phyloP scores from a whole-genome alignment of 1,140 invertebrate species.

The fruit fly (Drosophila melanogaster) region Release_6_plus_ISO1_MT NT_033779.5:3637001-3637500 shows the following conservation, averaged over 20 bases:
- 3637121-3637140: constrained; percentile 64
- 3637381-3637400: constrained; percentile 16
- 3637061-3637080: constrained; percentile 80
- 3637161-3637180: constrained; percentile 23
- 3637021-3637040: background rate
- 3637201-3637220: background rate
- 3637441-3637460: background rate
- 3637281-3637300: constrained; percentile 70
- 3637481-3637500: no score
- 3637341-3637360: constrained; percentile 55
- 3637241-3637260: constrained; percentile 56
- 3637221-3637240: constrained; percentile 54
- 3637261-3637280: constrained; percentile 59
- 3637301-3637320: constrained; percentile 61
- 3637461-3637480: no score
- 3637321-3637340: constrained; percentile 73
- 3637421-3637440: constrained; percentile 1
- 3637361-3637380: background rate
- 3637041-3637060: constrained; percentile 39
- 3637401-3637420: background rate
- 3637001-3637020: constrained; percentile 13
- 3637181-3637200: background rate
- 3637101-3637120: constrained; percentile 69
- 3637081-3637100: constrained; percentile 82
- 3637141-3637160: constrained; percentile 49